Percentiles rank a stretch among this genome's conserved stretches.
phyloP scores from a whole-genome alignment of 2,113 vertebrate genomes.

The Lycaon pictus region DNA sequence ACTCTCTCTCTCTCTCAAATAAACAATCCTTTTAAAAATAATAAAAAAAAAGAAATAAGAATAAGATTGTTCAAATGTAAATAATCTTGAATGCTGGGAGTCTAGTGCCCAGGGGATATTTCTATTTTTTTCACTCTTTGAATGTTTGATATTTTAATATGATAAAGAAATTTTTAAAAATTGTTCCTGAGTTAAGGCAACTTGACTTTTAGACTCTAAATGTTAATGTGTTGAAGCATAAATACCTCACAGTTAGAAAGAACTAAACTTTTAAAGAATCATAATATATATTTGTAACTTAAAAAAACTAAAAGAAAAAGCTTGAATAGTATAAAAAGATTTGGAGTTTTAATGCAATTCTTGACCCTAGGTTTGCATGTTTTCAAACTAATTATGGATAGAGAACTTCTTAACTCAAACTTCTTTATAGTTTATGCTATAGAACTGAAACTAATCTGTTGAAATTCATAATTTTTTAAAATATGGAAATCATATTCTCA shows the following conservation, averaged over 20 bases:
- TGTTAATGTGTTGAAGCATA: neutral
- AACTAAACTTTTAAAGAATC: conserved; percentile 48
- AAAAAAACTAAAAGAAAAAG: conserved; percentile 1
- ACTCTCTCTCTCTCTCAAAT: neutral
- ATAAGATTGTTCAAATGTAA: conserved; percentile 19
- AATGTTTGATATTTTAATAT: conserved; percentile 26
- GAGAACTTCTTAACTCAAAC: conserved; percentile 2
- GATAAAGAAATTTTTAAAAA: conserved; percentile 38
- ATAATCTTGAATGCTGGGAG: neutral
- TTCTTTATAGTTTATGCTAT: neutral
- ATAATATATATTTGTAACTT: conserved; percentile 4
- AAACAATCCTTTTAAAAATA: neutral
- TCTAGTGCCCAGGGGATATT: neutral
- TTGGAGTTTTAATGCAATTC: conserved; percentile 1
- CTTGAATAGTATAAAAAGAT: neutral
- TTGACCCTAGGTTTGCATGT: neutral
- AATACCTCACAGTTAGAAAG: neutral
- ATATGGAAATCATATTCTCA: neutral
- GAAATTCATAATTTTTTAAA: conserved; percentile 42
- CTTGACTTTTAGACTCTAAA: conserved; percentile 55
- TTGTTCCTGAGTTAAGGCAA: neutral
- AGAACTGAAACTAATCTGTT: conserved; percentile 43
- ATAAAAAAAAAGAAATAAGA: neutral
- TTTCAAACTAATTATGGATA: conserved; percentile 10
- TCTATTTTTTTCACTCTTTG: neutral